A percentile compares a stretch with the other conserved stretches of the same genome.
These are phyloP conservation scores for Deilephila elpenor DNA, from an alignment of 2,888 invertebrate genomes.

Conservation along the genomic window DNA sequence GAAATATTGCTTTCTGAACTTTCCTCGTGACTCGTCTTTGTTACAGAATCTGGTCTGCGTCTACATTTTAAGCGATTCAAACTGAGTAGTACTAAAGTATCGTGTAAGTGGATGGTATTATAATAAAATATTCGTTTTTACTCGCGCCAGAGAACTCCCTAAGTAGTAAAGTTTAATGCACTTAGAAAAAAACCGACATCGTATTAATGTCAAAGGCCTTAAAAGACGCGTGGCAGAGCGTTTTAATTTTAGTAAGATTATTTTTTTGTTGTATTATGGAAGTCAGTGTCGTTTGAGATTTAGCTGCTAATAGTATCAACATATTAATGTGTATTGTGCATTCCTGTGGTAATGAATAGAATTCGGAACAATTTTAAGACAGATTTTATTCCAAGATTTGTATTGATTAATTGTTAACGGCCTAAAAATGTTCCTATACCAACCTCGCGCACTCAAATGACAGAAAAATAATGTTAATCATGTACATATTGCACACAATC, in stretches of 20 bases:
- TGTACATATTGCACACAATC: no score
- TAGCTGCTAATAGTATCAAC: no score
- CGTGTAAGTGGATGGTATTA: conserved; percentile 11
- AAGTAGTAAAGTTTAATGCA: conserved; percentile 20
- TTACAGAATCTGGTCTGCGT: conserved; percentile 14
- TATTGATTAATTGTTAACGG: no score
- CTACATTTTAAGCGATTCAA: conserved; percentile 5
- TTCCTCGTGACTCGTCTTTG: conserved; percentile 6
- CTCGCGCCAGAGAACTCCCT: conserved; percentile 1
- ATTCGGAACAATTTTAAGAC: no score
- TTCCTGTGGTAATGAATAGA: no score
- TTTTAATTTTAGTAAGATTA: neutral
- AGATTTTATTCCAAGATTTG: no score
- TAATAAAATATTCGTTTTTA: conserved; percentile 22
- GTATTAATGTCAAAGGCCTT: neutral
- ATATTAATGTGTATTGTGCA: no score
- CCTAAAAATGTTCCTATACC: no score
- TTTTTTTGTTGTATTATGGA: neutral
- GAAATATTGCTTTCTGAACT: conserved; percentile 11
- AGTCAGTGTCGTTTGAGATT: neutral
- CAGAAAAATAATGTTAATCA: no score
- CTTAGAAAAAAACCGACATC: conserved; percentile 7
- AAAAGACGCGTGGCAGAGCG: neutral
- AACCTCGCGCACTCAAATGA: no score
- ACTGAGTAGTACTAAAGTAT: conserved; percentile 13